These are phyloP conservation scores for Beaufortia kweichowensis DNA, from an alignment of 2,113 vertebrate species.

Conservation along the genomic window DNA sequence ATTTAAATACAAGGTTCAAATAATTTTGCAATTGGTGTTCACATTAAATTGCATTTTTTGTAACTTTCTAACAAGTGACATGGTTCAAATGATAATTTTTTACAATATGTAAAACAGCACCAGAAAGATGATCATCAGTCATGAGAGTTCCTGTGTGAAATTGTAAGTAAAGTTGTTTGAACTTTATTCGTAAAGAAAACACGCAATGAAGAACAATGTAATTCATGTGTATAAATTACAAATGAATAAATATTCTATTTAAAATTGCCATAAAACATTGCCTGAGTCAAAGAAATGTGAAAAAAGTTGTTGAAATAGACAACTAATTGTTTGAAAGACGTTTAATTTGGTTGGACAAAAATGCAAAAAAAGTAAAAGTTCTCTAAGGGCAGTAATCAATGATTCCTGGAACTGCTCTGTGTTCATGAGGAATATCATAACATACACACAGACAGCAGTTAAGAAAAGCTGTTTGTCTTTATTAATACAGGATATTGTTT, in stretches of 20 bases:
- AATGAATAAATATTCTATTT: slow-evolving; percentile 24
- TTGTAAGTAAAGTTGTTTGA: slow-evolving; percentile 20
- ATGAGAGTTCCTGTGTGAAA: too few relatives aligned
- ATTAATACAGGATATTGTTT: slow-evolving; percentile 15
- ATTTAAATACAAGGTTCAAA: too few relatives aligned
- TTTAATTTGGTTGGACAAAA: not conserved
- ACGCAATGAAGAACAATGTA: slow-evolving; percentile 6
- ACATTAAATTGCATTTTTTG: too few relatives aligned
- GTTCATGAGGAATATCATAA: slow-evolving; percentile 24
- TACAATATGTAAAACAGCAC: not conserved
- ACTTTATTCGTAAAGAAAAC: slow-evolving; percentile 36
- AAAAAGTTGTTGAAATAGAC: not conserved
- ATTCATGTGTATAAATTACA: slow-evolving; percentile 41
- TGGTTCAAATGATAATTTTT: not conserved
- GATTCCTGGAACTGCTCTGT: slow-evolving; percentile 7
- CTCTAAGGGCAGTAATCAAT: not conserved
- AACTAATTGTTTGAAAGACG: not conserved
- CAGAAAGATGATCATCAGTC: too few relatives aligned
- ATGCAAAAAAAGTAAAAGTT: not conserved
- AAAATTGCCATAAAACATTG: not conserved
- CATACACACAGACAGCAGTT: not conserved
- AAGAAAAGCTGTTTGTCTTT: not conserved
- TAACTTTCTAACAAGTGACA: too few relatives aligned
- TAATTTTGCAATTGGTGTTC: too few relatives aligned
- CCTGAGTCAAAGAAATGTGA: not conserved